These are phyloP conservation scores for Drosophila nannoptera DNA, from an alignment of 1,140 invertebrate genomes.

Conservation along the genomic window DNA sequence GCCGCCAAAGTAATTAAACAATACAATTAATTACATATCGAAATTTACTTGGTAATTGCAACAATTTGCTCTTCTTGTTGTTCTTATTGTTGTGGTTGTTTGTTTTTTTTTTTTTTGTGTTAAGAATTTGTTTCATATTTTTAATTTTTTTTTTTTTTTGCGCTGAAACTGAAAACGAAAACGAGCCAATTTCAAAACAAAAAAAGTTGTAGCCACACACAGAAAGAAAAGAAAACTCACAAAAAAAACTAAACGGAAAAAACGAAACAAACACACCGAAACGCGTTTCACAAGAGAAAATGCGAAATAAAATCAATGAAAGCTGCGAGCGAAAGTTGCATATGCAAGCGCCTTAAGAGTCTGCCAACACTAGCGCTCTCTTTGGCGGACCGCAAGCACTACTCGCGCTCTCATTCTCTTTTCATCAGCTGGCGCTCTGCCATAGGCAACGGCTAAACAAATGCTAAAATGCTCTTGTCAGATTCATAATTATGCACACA, in stretches of 20 bases:
- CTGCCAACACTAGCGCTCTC: not conserved
- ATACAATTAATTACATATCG: slow-evolving; percentile 40
- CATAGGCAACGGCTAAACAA: slow-evolving; percentile 12
- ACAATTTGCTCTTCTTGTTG: slow-evolving; percentile 20
- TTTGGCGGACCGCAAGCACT: not conserved
- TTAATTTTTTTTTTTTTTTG: slow-evolving; percentile 22
- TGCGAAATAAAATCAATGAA: slow-evolving; percentile 35
- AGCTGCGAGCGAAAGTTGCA: slow-evolving; percentile 43
- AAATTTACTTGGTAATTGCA: slow-evolving; percentile 29
- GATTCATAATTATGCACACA: slow-evolving; percentile 6
- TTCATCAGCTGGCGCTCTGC: slow-evolving; percentile 22
- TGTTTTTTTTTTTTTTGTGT: slow-evolving; percentile 11
- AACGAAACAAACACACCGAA: slow-evolving; percentile 22
- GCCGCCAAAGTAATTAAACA: slow-evolving; percentile 44
- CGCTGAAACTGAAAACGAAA: slow-evolving; percentile 38
- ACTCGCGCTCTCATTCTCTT: slow-evolving; percentile 1
- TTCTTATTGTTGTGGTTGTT: not conserved
- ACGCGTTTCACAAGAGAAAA: slow-evolving; percentile 26
- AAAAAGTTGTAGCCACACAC: too few species aligned
- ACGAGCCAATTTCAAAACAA: not conserved
- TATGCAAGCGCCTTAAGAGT: slow-evolving; percentile 1
- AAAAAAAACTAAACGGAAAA: slow-evolving; percentile 1
- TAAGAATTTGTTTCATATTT: too few species aligned
- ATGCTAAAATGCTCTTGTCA: slow-evolving; percentile 37
- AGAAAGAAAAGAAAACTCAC: slow-evolving; percentile 7